A percentile compares a stretch with the other conserved stretches of the same genome.
phyloP scores from a whole-genome alignment of 2,888 invertebrate genomes.

The Polymixis lichenea region DNA sequence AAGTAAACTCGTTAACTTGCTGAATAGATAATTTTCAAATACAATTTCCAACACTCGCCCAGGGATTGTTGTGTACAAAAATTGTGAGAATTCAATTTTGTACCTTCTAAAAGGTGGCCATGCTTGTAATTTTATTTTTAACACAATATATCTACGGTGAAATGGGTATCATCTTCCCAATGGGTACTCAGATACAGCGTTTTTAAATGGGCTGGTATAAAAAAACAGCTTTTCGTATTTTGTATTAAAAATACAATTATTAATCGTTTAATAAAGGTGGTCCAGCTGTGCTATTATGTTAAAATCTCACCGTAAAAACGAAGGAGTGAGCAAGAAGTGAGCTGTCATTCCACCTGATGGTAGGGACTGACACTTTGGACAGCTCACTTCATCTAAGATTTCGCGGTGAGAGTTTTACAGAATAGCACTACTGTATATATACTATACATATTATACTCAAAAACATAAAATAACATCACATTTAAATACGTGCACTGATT shows the following conservation, averaged over 20 bases:
- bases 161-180: background rate
- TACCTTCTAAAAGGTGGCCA: background rate
- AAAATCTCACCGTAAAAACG: no score
- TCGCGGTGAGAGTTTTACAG: no score
- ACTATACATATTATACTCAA: background rate
- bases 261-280: no score
- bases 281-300: no score
- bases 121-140: conserved; percentile 1
- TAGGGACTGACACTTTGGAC: no score
- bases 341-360: no score
- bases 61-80: conserved; percentile 20
- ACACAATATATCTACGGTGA: background rate
- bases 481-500: no score
- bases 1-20: conserved; percentile 57
- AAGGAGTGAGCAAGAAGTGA: no score
- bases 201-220: background rate
- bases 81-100: conserved; percentile 46
- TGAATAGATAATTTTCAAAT: conserved; percentile 60
- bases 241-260: no score
- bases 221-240: no score
- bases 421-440: no score
- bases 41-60: conserved; percentile 39
- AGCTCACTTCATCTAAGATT: no score
- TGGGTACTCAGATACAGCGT: background rate
- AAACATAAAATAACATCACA: background rate